A percentile compares a stretch with the other conserved stretches of the same genome.
Evolutionary conservation across 2,888 invertebrate genomes (phyloP).

Genomic region (Cephus sareptanus): DNA sequence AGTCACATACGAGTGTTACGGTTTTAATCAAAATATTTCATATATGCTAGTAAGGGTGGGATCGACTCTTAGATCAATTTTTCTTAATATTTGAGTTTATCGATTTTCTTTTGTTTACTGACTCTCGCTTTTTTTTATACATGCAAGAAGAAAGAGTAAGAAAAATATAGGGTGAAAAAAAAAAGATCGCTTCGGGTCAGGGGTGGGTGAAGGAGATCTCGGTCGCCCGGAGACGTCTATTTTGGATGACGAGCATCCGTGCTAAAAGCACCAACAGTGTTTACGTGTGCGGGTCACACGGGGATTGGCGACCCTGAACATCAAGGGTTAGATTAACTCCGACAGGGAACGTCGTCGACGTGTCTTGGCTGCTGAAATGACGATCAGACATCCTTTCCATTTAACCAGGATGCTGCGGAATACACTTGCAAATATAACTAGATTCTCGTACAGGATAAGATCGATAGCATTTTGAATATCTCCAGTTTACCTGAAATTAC

Average conservation of each 20-base stretch:
- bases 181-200: neutral
- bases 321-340: neutral
- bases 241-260: neutral
- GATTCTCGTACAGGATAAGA: neutral
- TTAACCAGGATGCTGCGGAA: neutral
- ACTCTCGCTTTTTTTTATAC: neutral
- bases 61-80: no score
- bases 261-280: conserved; percentile 7
- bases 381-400: neutral
- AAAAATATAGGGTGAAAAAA: neutral
- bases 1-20: no score
- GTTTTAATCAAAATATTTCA: no score
- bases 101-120: neutral
- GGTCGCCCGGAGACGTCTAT: neutral
- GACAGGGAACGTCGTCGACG: neutral
- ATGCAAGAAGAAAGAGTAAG: neutral
- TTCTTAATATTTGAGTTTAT: no score
- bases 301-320: neutral
- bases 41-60: no score
- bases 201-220: neutral
- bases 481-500: neutral
- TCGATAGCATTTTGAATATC: neutral
- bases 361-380: neutral
- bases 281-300: neutral
- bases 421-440: neutral